Evolutionary conservation across 2,888 invertebrate species (phyloP), one percentile per base, ranked within the genome.

Genomic region (Tetheella fluctuosa): DNA sequence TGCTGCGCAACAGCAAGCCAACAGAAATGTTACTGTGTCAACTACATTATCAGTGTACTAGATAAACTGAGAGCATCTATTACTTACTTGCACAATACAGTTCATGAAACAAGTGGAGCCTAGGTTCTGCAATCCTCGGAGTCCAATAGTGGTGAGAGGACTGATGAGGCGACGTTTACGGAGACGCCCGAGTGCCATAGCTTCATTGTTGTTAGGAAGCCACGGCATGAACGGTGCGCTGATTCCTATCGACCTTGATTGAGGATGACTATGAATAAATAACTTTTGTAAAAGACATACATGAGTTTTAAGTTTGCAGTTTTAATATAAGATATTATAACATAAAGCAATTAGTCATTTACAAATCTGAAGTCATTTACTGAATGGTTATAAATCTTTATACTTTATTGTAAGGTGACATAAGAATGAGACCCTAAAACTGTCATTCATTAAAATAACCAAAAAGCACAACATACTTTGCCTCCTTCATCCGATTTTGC

Each of bases 81-180:
- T 28, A 69, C 70, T 75, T 69, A 95, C 95, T 94, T 98, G 98
- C 12, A 99, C 96, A 76, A 99, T 98, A 83, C 98, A 98, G 89
- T 99, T 99, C 98, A 99, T 98, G 85, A 99, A 99, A 91, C 99
- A 99, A 4, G 99, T 99, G 72, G 98, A 97, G 39, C 99, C 99
- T 67, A 99, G 94, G 91, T 99, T 99, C 78, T 99, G 96, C 61
- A 99, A 93, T 0, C 99, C 99, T 60, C 99, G 94, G 62, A 99
- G 93, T 48, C 99, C 98, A 66, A 98, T 96, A 37, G 97, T 97
- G 60, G 97, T 96, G 80, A 96, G 96, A 59, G 97, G 95, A 66
- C 96, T 95, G 65, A 98, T 96, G 70, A 96, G 94, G 58, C 97
- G 94, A 61, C 97, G 94, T 72, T 96, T 96, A 7, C 97, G 96